Evolutionary conservation across 2,113 vertebrate genomes (phyloP).

Genomic region (Hippopotamus amphibius): DNA sequence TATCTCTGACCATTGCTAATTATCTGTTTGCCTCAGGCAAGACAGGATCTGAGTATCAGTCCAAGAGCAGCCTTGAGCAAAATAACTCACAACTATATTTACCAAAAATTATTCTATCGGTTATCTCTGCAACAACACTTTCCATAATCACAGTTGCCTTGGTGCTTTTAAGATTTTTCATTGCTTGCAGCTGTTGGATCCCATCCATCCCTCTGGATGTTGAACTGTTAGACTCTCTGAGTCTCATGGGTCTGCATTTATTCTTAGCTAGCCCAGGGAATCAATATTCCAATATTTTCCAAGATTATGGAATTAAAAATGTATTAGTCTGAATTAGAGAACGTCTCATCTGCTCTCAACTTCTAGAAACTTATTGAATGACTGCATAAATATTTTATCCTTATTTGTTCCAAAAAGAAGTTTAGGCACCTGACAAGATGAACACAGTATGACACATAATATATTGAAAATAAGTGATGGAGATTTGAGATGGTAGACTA

Average conservation of each 20-base stretch:
- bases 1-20: constrained; percentile 68
- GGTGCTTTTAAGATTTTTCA: constrained; percentile 46
- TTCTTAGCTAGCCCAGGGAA: constrained; percentile 48
- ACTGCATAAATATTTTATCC: constrained; percentile 12
- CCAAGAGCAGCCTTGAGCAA: constrained; percentile 41
- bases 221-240: neutral
- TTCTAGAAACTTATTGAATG: constrained; percentile 55
- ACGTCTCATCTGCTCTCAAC: neutral
- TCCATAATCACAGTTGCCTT: neutral
- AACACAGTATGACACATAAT: neutral
- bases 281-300: constrained; percentile 42
- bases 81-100: constrained; percentile 58
- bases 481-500: constrained; percentile 16
- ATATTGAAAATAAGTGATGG: neutral
- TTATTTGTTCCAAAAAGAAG: constrained; percentile 34
- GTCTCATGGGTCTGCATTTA: neutral
- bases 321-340: constrained; percentile 34
- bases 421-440: constrained; percentile 27
- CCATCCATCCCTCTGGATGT: constrained; percentile 5
- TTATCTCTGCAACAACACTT: constrained; percentile 4
- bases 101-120: neutral
- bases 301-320: constrained; percentile 54
- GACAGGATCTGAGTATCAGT: constrained; percentile 40
- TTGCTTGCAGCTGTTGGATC: constrained; percentile 30
- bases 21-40: constrained; percentile 57